Conservation (phyloP, 53 echinoderm and acorn worm genomes). For the Crossaster papposus region DNA sequence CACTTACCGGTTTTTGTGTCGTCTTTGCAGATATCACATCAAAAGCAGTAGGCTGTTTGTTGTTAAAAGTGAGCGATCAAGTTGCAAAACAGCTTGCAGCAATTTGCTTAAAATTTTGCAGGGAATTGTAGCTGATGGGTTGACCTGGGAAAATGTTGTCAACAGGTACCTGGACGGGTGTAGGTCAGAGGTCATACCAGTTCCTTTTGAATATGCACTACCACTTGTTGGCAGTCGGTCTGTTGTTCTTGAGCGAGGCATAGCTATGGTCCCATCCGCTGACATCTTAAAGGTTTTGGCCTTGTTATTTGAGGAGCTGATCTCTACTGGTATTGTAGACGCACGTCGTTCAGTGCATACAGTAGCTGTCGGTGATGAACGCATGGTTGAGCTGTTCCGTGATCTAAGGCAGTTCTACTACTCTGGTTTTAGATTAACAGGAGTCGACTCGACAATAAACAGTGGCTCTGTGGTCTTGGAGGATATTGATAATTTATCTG, state of each 20-base stretch:
- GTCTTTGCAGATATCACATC: constrained; percentile 41
- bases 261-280: constrained; percentile 70
- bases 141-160: constrained; percentile 65
- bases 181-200: constrained; percentile 53
- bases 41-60: background rate
- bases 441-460: background rate
- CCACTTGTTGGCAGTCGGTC: constrained; percentile 70
- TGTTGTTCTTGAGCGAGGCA: constrained; percentile 70
- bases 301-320: constrained; percentile 72
- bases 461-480: background rate
- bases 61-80: background rate
- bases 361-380: constrained; percentile 61
- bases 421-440: constrained; percentile 10
- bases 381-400: constrained; percentile 61
- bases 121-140: constrained; percentile 26
- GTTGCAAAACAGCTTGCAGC: background rate
- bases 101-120: constrained; percentile 40
- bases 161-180: constrained; percentile 78
- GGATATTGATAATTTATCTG: constrained; percentile 64
- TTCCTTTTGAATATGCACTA: constrained; percentile 88
- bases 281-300: constrained; percentile 79
- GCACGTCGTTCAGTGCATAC: constrained; percentile 43
- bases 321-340: constrained; percentile 64
- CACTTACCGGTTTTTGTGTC: constrained; percentile 73
- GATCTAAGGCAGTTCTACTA: constrained; percentile 57